phyloP scores from a whole-genome alignment of 2,888 invertebrate species.

The Metopia argyrocephala region DNA sequence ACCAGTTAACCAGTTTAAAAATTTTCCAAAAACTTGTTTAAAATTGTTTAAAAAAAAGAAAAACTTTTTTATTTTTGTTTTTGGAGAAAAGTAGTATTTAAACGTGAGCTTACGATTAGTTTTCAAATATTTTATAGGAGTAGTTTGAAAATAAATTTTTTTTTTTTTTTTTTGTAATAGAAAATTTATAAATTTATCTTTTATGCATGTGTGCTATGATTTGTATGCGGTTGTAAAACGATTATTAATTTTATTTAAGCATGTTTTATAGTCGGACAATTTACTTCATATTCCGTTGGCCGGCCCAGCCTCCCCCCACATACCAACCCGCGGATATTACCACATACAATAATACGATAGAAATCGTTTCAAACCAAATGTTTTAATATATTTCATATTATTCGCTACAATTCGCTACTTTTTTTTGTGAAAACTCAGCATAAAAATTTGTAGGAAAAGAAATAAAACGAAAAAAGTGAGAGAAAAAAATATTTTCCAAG shows the following conservation, averaged over 20 bases:
- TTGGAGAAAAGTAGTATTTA: too few species aligned
- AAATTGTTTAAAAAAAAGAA: too few species aligned
- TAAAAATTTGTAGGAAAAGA: conserved; percentile 44
- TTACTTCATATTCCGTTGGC: conserved; percentile 23
- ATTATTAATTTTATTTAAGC: conserved; percentile 59
- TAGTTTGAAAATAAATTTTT: background rate
- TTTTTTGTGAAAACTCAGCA: conserved; percentile 62
- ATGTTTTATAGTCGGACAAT: conserved; percentile 29
- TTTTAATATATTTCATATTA: conserved; percentile 47
- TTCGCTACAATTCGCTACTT: conserved; percentile 42
- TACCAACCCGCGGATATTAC: background rate
- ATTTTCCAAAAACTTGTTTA: too few species aligned
- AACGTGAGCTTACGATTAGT: too few species aligned
- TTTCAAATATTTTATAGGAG: too few species aligned
- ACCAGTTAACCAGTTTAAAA: too few species aligned
- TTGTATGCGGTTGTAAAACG: conserved; percentile 33
- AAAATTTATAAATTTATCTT: conserved; percentile 7
- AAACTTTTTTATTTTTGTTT: too few species aligned
- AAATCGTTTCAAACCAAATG: conserved; percentile 27
- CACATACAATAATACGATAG: background rate
- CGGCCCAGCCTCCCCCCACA: conserved; percentile 10
- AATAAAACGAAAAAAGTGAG: too few species aligned
- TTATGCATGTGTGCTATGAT: background rate
- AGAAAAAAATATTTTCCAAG: conserved; percentile 46
- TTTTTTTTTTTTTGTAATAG: too few species aligned